Evolutionary conservation across 1,140 invertebrate species (phyloP).

Genomic region (Hormaphis cornu): DNA sequence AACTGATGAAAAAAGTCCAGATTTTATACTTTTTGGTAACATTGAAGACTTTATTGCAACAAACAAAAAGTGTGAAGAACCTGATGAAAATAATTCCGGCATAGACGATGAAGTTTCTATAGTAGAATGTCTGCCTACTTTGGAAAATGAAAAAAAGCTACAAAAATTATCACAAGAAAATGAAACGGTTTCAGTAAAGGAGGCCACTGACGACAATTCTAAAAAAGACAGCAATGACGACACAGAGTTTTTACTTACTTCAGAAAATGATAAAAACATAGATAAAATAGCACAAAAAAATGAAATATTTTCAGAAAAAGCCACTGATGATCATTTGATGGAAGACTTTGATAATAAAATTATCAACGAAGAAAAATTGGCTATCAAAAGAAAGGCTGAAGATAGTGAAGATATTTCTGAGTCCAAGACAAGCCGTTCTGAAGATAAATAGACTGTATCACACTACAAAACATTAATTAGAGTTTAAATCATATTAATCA

Average conservation of each 20-base stretch:
- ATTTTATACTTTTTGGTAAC: not conserved
- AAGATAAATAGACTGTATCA: not conserved
- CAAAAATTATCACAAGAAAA: not conserved
- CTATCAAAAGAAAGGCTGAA: not conserved
- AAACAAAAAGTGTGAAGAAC: not conserved
- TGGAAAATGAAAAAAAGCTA: not conserved
- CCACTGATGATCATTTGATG: rapidly evolving
- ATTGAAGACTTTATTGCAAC: not conserved
- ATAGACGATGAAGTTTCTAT: not conserved
- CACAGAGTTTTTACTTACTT: too few relatives aligned
- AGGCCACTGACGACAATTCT: too few relatives aligned
- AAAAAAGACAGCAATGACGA: too few relatives aligned
- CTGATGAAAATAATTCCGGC: not conserved
- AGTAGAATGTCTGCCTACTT: not conserved
- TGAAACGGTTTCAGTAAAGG: not conserved
- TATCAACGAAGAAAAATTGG: not conserved
- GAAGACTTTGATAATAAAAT: not conserved
- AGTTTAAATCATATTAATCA: too few relatives aligned
- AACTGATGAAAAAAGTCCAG: conserved; percentile 45
- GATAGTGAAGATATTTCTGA: not conserved
- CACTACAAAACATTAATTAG: too few relatives aligned
- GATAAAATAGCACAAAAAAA: too few relatives aligned
- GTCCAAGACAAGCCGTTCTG: not conserved
- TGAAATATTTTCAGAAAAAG: not conserved
- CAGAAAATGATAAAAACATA: too few relatives aligned